phyloP scores from a whole-genome alignment of 2,888 invertebrate species.

The Smittia sp. region DNA sequence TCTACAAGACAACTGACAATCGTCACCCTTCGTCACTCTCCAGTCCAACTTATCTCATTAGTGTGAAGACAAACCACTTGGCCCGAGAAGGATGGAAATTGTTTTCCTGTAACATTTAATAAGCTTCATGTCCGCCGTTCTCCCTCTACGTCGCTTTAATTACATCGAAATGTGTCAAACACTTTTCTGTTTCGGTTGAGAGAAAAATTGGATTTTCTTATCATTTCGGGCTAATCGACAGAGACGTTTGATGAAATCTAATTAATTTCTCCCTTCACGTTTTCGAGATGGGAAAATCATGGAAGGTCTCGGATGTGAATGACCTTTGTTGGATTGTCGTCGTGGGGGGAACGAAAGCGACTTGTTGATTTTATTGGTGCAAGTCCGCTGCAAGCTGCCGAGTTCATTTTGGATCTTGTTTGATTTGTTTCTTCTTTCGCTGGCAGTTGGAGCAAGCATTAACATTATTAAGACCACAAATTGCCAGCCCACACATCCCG shows the following conservation, averaged over 20 bases:
- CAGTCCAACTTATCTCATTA: too few relatives aligned
- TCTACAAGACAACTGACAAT: too few relatives aligned
- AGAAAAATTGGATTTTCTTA: neutral
- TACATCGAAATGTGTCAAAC: conserved; percentile 16
- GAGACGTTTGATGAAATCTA: conserved; percentile 5
- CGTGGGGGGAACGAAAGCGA: neutral
- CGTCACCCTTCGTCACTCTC: too few relatives aligned
- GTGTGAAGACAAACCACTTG: too few relatives aligned
- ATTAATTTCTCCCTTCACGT: neutral
- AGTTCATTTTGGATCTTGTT: too few relatives aligned
- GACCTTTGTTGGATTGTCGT: neutral
- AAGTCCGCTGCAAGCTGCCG: neutral
- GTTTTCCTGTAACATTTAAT: conserved; percentile 21
- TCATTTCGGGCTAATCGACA: conserved; percentile 5
- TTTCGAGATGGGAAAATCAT: too few relatives aligned
- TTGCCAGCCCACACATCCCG: neutral
- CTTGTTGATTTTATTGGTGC: neutral
- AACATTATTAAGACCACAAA: neutral
- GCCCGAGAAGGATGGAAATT: conserved; percentile 5
- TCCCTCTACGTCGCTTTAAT: neutral
- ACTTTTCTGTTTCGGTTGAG: neutral
- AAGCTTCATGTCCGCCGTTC: neutral
- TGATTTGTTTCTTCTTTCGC: too few relatives aligned
- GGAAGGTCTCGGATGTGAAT: neutral
- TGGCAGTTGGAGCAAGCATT: too few relatives aligned